Evolutionary conservation across 1,140 invertebrate species (phyloP).

Genomic region (Drosophila guanche): DNA sequence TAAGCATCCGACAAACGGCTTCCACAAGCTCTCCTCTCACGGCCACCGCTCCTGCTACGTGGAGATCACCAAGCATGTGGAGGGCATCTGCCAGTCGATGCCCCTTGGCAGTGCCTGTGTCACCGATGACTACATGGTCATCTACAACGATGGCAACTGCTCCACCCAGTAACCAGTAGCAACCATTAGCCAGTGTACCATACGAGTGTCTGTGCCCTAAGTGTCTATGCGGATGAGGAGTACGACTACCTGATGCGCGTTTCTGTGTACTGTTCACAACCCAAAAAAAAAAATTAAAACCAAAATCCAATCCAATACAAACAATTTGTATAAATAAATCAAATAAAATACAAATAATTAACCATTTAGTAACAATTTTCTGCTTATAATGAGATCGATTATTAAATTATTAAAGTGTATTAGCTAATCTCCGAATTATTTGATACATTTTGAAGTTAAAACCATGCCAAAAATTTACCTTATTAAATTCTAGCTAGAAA

Average conservation of each 20-base stretch:
- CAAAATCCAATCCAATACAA: conserved; percentile 11
- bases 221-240: conserved; percentile 37
- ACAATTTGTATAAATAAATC: conserved; percentile 52
- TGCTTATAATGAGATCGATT: conserved; percentile 54
- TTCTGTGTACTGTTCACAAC: conserved; percentile 8
- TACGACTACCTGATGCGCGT: conserved; percentile 64
- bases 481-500: no score
- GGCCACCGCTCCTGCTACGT: conserved; percentile 62
- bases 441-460: background rate
- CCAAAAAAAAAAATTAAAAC: conserved; percentile 7
- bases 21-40: conserved; percentile 64
- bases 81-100: conserved; percentile 71
- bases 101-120: conserved; percentile 66
- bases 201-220: conserved; percentile 21
- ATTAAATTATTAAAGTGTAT: conserved; percentile 1
- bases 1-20: conserved; percentile 46
- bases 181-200: conserved; percentile 3
- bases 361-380: conserved; percentile 33
- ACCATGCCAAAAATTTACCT: no score
- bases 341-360: conserved; percentile 28
- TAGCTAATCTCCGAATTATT: background rate
- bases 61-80: conserved; percentile 70
- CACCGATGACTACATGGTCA: conserved; percentile 76
- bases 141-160: conserved; percentile 64
- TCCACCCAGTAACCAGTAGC: conserved; percentile 32